Base-by-base conservation (phyloP, 1,140 invertebrate genomes). In the Drosophila pachea region DNA sequence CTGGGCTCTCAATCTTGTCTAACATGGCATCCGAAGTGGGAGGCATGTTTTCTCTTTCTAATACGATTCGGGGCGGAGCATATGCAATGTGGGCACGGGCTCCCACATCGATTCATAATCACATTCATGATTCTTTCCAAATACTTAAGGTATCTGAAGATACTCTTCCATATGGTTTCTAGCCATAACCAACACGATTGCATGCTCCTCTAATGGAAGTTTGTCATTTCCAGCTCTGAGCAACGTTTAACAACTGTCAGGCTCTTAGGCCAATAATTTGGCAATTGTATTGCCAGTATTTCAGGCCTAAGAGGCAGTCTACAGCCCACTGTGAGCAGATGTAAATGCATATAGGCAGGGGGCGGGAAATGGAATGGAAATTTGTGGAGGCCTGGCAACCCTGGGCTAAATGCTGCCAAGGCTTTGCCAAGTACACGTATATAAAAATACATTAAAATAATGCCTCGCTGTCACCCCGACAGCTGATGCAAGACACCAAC, bases 361-460 rank as follows among this genome's bases (percentile, higher is more conserved):
- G 35, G 36, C n/a, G 4, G 5, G 38, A 76, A 76, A 76, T 73
- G 59, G 49, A 59, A 70, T 76, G 22, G 22, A 22, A 58, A 69
- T 69, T 76, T 73, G 40, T 16, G 48, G 59, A 22, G 31, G 35
- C 12, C 31, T 48, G 29, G 32, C 53, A 48, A 55, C 49, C 49
- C 50, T 60, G 63, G 63, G 76, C 63, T 86, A 84, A 83, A 72
- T 72, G 65, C 68, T 42, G 36, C 31, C 7, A 69, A 73, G 63
- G 60, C 54, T 76, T 67, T 75, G 56, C 35, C 42, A 45, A 68
- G 70, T 69, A 42, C 31, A 45, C 52, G 56, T 54, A 66, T 68
- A 83, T 78, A 79, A 86, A 86, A 86, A 72, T 66, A 84, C 79
- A 84, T 84, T 84, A 84, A 86, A 84, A 76, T 84, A 84, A 84